A percentile compares a stretch with the other conserved stretches of the same genome.
Evolutionary conservation across 2,797 vertebrate genomes (phyloP).

Genomic region (Tragelaphus eurycerus): DNA sequence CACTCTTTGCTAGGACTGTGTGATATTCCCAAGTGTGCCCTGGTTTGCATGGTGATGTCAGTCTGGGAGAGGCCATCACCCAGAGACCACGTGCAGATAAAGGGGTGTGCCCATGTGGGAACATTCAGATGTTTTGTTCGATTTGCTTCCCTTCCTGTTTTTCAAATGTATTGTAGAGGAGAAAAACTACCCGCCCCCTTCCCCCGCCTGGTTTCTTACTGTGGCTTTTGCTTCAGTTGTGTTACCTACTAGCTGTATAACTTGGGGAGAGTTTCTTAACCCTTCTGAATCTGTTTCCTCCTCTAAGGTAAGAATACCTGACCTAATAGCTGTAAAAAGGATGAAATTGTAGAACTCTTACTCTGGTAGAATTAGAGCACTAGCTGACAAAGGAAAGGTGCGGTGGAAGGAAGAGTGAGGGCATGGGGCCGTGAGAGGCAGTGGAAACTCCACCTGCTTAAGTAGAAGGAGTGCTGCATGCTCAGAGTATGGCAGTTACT

Average conservation of each 20-base stretch:
- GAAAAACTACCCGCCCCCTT: not conserved
- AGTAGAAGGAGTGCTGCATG: rapidly evolving
- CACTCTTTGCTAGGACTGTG: not conserved
- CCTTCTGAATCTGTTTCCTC: constrained; percentile 19
- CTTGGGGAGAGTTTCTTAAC: not conserved
- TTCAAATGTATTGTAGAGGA: not conserved
- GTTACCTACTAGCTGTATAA: not conserved
- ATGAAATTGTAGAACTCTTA: not conserved
- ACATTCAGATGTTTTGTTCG: not conserved
- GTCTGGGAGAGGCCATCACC: not conserved
- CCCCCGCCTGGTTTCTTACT: not conserved
- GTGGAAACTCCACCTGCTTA: not conserved
- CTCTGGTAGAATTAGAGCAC: not conserved
- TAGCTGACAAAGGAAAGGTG: not conserved
- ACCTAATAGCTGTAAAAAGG: not conserved
- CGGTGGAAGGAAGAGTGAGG: not conserved
- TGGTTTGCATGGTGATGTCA: not conserved
- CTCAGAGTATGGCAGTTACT: too few relatives aligned
- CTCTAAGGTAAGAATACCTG: not conserved
- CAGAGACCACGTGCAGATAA: not conserved
- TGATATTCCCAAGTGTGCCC: not conserved
- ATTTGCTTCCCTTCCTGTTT: not conserved
- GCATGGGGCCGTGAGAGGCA: not conserved
- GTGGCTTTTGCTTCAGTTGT: not conserved
- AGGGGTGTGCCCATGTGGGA: not conserved